Conservation (phyloP, 2,888 invertebrate genomes). For the Acronicta psi region DNA sequence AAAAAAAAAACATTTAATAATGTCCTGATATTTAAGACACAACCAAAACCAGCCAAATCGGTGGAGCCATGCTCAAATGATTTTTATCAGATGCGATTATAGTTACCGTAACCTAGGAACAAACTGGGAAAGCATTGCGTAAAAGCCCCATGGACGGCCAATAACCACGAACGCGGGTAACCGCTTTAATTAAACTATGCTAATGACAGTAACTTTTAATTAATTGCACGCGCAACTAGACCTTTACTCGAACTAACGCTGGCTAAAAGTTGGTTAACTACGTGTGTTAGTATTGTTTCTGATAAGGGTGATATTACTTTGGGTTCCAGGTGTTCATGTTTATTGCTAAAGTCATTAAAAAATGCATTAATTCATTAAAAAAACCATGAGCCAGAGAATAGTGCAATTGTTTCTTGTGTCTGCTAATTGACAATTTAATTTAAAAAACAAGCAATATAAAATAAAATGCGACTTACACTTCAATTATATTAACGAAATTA, state of each 20-base stretch:
- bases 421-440: too few species aligned
- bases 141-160: constrained; percentile 12
- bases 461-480: too few species aligned
- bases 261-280: constrained; percentile 14
- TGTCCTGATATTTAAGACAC: too few species aligned
- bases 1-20: too few species aligned
- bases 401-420: too few species aligned
- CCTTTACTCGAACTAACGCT: constrained; percentile 33
- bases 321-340: constrained; percentile 5
- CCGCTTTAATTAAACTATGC: constrained; percentile 43
- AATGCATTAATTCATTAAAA: too few species aligned
- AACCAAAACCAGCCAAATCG: too few species aligned
- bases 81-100: too few species aligned
- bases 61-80: too few species aligned
- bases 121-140: constrained; percentile 22
- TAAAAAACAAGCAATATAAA: too few species aligned
- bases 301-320: constrained; percentile 23
- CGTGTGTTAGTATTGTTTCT: constrained; percentile 17
- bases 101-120: constrained; percentile 5
- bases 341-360: too few species aligned
- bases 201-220: constrained; percentile 70
- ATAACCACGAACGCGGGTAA: constrained; percentile 18
- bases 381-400: too few species aligned
- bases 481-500: constrained; percentile 1
- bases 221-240: constrained; percentile 52